Evolutionary conservation across 2,888 invertebrate genomes (phyloP).

Genomic region (Heliconius cydno): DNA sequence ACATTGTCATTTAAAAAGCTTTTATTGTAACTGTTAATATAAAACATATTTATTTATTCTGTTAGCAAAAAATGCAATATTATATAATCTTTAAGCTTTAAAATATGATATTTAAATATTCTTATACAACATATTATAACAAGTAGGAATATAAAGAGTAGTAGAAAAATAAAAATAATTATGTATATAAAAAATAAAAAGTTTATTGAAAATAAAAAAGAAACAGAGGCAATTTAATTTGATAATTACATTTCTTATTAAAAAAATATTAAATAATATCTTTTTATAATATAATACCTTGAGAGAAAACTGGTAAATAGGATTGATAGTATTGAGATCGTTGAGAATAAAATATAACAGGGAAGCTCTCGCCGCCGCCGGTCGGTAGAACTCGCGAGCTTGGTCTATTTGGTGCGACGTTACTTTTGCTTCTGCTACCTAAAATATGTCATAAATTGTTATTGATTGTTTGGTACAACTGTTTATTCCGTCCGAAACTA

Average conservation of each 20-base stretch:
- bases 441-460: constrained; percentile 35
- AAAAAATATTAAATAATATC: no score
- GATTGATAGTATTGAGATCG: constrained; percentile 97
- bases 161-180: no score
- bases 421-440: constrained; percentile 94
- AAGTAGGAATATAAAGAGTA: no score
- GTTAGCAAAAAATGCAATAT: neutral
- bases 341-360: constrained; percentile 97
- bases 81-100: no score
- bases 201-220: neutral
- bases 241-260: no score
- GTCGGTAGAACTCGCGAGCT: constrained; percentile 94
- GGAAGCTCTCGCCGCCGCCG: constrained; percentile 96
- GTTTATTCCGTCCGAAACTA: no score
- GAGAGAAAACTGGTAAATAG: constrained; percentile 98
- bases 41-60: no score
- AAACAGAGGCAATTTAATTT: no score
- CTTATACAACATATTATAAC: no score
- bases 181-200: neutral
- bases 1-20: no score
- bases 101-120: no score
- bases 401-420: constrained; percentile 96
- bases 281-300: constrained; percentile 84
- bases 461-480: neutral
- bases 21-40: no score